Evolutionary conservation across 2,797 vertebrate genomes (phyloP), one percentile per base, ranked within the genome.

Genomic region (Discoglossus pictus): DNA sequence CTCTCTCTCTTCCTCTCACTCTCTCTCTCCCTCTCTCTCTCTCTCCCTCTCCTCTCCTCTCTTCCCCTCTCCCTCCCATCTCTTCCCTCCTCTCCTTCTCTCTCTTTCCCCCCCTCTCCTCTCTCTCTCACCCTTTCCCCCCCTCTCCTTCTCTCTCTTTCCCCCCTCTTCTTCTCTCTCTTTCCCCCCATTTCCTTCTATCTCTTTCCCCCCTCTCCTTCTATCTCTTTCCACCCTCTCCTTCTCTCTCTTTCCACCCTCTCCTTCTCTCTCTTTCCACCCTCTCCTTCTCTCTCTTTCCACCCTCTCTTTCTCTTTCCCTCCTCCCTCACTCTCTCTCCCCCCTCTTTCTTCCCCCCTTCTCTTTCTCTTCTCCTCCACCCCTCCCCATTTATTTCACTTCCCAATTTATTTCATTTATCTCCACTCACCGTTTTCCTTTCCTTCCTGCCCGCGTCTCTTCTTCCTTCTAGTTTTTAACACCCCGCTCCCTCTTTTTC

Each of bases 11-110:
- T 25, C 1, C 59, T 53, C 40, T 68, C 50, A 58, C 54, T 64
- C 18, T 68, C 9, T 61, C 1, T 31, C 36, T 58, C 47, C 65
- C 61, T 42, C n/a, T 48, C 44, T 18, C 6, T 39, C 54, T 9
- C 47, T 27, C 21, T 39, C 21, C 46, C 40, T 10, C 11, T 15
- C n/a, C n/a, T 3, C 38, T 59, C 34, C 54, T 20, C 16, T 7
- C 1, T 48, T 68, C 1, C 24, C 21, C n/a, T 64, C 25, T 46
- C 52, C n/a, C 11, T 3, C 58, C 16, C n/a, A n/a, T n/a, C n/a
- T n/a, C n/a, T n/a, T n/a, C n/a, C n/a, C n/a, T n/a, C n/a, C n/a
- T n/a, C n/a, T 18, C 3, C 27, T 66, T 10, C n/a, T 51, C 1
- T 23, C 55, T 23, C n/a, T 46, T 31, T 48, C 61, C 21, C 10